phyloP scores from a whole-genome alignment of 2,113 vertebrate species.

The Anhinga rufa region DNA sequence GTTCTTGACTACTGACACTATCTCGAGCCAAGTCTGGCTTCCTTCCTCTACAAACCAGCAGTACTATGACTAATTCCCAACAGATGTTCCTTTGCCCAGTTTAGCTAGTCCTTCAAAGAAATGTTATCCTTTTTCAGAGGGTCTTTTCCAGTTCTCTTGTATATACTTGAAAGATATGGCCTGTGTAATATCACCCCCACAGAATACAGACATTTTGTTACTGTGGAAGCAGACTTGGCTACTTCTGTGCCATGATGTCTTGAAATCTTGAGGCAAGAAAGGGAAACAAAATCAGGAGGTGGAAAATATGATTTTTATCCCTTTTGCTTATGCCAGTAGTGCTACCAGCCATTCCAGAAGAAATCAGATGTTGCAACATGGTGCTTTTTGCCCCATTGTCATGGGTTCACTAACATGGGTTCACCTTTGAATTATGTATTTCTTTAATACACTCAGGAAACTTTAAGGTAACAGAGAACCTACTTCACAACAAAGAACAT shows the following conservation, averaged over 20 bases:
- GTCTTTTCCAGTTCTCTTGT: not conserved
- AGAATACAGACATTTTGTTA: not conserved
- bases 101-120: not conserved
- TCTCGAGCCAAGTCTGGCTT: not conserved
- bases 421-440: not conserved
- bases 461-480: not conserved
- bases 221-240: not conserved
- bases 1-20: not conserved
- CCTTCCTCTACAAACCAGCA: not conserved
- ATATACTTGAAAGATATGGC: fast-evolving
- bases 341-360: not conserved
- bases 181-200: not conserved
- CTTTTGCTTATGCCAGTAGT: not conserved
- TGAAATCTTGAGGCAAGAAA: not conserved
- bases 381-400: not conserved
- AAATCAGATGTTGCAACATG: not conserved
- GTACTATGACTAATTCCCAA: not conserved
- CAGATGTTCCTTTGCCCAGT: not conserved
- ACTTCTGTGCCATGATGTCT: not conserved
- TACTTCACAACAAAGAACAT: not conserved
- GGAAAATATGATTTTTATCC: not conserved
- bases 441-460: not conserved
- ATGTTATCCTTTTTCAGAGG: not conserved
- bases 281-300: not conserved
- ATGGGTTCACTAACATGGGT: too few relatives aligned